Conservation (phyloP, 2,888 invertebrate species). For the Allolobophora icterica region DNA sequence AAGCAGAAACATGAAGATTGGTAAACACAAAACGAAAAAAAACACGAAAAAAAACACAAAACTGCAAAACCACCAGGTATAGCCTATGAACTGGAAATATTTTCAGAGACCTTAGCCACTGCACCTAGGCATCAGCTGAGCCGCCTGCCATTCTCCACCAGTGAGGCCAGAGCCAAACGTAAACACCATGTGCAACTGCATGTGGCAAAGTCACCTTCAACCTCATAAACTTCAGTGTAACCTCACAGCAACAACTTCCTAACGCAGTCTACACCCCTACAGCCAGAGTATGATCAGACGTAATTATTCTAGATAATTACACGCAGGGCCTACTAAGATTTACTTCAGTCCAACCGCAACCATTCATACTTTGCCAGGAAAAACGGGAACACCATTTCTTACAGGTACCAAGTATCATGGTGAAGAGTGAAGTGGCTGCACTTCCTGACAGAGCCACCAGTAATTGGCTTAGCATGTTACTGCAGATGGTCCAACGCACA, state of each 20-base stretch:
- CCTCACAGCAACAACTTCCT: neutral
- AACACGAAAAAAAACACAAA: too few species aligned
- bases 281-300: neutral
- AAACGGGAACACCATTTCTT: neutral
- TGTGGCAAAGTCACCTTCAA: neutral
- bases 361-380: conserved; percentile 11
- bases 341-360: neutral
- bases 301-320: neutral
- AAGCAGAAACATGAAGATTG: too few species aligned
- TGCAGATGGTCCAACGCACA: neutral
- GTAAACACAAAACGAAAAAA: too few species aligned
- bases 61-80: too few species aligned
- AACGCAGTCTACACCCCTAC: neutral
- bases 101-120: neutral
- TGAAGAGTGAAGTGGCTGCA: neutral
- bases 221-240: conserved; percentile 10
- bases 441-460: neutral
- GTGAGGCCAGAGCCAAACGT: neutral
- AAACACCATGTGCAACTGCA: neutral
- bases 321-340: neutral
- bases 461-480: neutral
- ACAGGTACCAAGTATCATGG: neutral
- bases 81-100: neutral
- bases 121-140: neutral
- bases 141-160: neutral